phyloP scores from a whole-genome alignment of 2,797 vertebrate species.

The Xiphorhynchus erythropygius region DNA sequence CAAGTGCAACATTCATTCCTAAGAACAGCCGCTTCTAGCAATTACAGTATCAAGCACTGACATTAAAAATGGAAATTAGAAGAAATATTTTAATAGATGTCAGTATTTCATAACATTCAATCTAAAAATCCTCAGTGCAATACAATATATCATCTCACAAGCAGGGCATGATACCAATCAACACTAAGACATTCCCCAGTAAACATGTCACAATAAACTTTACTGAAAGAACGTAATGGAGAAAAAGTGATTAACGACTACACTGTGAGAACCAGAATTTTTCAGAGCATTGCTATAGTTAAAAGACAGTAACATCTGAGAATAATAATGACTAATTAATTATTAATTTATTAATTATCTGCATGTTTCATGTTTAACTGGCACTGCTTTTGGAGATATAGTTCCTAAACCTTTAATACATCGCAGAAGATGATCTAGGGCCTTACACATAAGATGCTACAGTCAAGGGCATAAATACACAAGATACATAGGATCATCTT shows the following conservation, averaged over 20 bases:
- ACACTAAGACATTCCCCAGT: neutral
- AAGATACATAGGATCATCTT: neutral
- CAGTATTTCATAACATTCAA: neutral
- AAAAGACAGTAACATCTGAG: neutral
- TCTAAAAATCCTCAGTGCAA: neutral
- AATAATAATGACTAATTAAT: neutral
- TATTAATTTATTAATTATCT: neutral
- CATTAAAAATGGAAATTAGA: neutral
- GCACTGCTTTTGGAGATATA: neutral
- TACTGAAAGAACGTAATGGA: neutral
- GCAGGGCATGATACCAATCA: neutral
- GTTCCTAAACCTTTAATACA: neutral
- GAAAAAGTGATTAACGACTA: neutral
- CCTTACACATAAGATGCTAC: neutral
- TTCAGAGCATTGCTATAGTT: neutral
- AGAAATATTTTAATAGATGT: neutral
- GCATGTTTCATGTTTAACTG: neutral
- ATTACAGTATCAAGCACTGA: neutral
- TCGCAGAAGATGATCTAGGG: neutral
- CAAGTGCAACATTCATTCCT: accelerated
- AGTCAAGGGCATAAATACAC: neutral
- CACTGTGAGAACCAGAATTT: neutral
- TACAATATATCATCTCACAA: neutral
- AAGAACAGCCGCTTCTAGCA: neutral
- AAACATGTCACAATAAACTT: neutral